Evolutionary conservation across 2,113 vertebrate species (phyloP).

Genomic region (Actinemys pallida): DNA sequence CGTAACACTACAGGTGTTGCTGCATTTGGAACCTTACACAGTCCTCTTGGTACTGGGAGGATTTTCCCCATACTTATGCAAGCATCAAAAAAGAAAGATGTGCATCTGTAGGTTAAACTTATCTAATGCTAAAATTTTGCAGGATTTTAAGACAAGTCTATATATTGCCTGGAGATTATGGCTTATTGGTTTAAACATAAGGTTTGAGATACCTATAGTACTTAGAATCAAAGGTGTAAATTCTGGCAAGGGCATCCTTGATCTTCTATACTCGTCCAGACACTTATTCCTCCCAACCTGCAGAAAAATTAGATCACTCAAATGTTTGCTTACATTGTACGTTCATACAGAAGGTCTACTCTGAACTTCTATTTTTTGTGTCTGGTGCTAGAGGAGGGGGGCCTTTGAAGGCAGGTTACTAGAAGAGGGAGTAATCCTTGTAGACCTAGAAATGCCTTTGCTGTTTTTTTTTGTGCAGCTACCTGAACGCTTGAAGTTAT

Average conservation of each 20-base stretch:
- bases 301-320: neutral
- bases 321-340: rapidly evolving
- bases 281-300: neutral
- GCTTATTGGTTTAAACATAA: neutral
- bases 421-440: neutral
- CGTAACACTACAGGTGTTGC: rapidly evolving
- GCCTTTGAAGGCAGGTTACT: neutral
- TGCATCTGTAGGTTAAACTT: neutral
- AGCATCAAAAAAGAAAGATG: neutral
- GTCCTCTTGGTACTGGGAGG: neutral
- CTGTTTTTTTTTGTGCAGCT: neutral
- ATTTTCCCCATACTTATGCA: rapidly evolving
- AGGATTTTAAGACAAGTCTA: neutral
- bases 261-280: neutral
- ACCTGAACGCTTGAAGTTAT: neutral
- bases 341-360: neutral
- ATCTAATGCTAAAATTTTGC: neutral
- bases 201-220: neutral
- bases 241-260: neutral
- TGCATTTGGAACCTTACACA: neutral
- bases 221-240: neutral
- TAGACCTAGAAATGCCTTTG: neutral
- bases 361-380: neutral
- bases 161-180: neutral
- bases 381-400: neutral